phyloP scores from a whole-genome alignment of 1,140 invertebrate species.

The Laupala kohalensis region DNA sequence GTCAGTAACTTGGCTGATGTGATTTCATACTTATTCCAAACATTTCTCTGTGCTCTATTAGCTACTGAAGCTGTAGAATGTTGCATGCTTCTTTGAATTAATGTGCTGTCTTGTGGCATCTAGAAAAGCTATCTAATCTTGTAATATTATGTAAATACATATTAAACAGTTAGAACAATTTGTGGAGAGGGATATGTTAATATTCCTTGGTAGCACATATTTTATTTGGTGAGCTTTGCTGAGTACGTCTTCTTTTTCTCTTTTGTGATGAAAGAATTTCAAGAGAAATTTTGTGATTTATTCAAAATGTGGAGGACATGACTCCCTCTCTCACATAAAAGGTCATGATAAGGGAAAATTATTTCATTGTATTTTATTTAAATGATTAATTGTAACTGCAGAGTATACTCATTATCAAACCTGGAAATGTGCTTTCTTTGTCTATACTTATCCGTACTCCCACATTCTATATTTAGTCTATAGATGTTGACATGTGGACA shows the following conservation, averaged over 20 bases:
- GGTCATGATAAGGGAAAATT: too few relatives aligned
- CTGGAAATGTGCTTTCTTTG: too few relatives aligned
- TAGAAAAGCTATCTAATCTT: not conserved
- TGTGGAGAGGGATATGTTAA: not conserved
- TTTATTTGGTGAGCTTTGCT: not conserved
- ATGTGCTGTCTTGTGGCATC: not conserved
- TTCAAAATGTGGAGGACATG: too few relatives aligned
- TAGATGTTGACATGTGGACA: too few relatives aligned
- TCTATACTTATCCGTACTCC: too few relatives aligned
- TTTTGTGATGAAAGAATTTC: too few relatives aligned
- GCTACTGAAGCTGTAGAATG: not conserved
- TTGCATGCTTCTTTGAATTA: not conserved
- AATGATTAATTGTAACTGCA: too few relatives aligned
- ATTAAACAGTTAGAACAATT: not conserved
- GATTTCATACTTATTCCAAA: not conserved
- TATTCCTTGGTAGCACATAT: not conserved
- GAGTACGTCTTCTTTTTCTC: not conserved
- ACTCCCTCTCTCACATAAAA: too few relatives aligned
- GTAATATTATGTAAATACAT: not conserved
- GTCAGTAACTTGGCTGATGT: not conserved
- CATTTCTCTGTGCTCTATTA: not conserved
- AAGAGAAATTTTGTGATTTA: too few relatives aligned
- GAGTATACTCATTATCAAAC: too few relatives aligned
- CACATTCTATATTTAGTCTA: too few relatives aligned
- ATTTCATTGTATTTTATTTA: too few relatives aligned